phyloP scores from a whole-genome alignment of 92 coral and sea anemone species.

The Nematostella vectensis region DNA sequence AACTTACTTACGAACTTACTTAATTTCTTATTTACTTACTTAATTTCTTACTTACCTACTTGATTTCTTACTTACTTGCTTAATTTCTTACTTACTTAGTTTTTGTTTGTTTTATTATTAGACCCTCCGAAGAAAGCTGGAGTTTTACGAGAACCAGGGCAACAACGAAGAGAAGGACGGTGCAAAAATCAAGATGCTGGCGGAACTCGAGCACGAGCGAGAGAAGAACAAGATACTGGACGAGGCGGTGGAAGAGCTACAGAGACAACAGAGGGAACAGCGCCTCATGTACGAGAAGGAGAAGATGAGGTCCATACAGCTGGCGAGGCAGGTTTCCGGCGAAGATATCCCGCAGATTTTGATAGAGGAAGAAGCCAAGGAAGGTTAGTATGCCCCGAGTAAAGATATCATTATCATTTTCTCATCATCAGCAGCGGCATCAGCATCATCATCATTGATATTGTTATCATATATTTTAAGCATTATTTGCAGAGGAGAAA shows the following conservation, averaged over 20 bases:
- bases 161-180: background rate
- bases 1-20: too few relatives aligned
- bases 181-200: slow-evolving; percentile 10
- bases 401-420: slow-evolving; percentile 2
- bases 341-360: slow-evolving; percentile 31
- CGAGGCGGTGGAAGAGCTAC: slow-evolving; percentile 43
- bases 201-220: slow-evolving; percentile 42
- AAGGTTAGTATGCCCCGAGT: slow-evolving; percentile 7
- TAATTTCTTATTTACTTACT: too few relatives aligned
- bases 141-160: background rate
- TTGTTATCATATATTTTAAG: too few relatives aligned
- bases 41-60: too few relatives aligned
- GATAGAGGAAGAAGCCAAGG: slow-evolving; percentile 26
- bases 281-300: slow-evolving; percentile 38
- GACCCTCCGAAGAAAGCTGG: slow-evolving; percentile 20
- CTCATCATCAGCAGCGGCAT: too few relatives aligned
- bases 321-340: slow-evolving; percentile 34
- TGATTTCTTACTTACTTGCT: too few relatives aligned
- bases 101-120: too few relatives aligned
- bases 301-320: slow-evolving; percentile 35
- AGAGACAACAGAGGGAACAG: slow-evolving; percentile 28
- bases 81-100: too few relatives aligned
- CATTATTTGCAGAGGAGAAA: too few relatives aligned
- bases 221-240: slow-evolving; percentile 39
- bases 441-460: slow-evolving; percentile 3